Conservation (phyloP, 2,888 invertebrate species). For the Eugnorisma glareosa region DNA sequence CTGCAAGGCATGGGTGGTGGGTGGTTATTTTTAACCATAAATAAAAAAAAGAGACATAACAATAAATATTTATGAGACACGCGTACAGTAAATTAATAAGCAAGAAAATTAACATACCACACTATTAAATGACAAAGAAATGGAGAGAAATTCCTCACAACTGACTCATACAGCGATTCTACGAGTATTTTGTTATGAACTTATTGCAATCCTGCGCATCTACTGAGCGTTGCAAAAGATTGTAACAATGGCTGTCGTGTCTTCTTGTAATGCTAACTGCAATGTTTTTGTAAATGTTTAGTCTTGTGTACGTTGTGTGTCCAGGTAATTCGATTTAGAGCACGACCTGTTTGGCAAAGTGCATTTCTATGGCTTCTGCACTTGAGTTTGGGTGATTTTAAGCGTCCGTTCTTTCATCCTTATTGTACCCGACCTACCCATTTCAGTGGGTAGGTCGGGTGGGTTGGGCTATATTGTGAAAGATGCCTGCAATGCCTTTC, state of each 20-base stretch:
- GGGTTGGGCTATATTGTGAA: background rate
- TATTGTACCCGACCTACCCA: background rate
- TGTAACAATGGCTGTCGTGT: background rate
- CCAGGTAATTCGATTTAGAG: background rate
- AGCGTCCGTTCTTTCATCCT: background rate
- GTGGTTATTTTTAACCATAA: constrained; percentile 2
- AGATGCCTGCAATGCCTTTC: too few species aligned
- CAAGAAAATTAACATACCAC: constrained; percentile 28
- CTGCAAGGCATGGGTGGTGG: background rate
- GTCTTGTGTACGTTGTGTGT: too few species aligned
- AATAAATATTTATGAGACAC: constrained; percentile 4
- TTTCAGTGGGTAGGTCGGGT: background rate
- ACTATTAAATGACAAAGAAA: constrained; percentile 55
- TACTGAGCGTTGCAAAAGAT: constrained; percentile 10
- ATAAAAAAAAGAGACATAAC: background rate
- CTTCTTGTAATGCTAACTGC: background rate
- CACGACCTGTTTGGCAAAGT: background rate
- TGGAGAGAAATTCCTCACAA: constrained; percentile 46
- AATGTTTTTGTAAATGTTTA: constrained; percentile 7
- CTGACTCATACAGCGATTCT: constrained; percentile 51
- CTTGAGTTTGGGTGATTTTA: background rate
- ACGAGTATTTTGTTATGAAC: constrained; percentile 36
- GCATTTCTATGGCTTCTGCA: background rate
- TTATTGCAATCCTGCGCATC: constrained; percentile 35
- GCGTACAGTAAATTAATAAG: constrained; percentile 21